Conservation (phyloP, 2,888 invertebrate species). For the Drosophila histrio region DNA sequence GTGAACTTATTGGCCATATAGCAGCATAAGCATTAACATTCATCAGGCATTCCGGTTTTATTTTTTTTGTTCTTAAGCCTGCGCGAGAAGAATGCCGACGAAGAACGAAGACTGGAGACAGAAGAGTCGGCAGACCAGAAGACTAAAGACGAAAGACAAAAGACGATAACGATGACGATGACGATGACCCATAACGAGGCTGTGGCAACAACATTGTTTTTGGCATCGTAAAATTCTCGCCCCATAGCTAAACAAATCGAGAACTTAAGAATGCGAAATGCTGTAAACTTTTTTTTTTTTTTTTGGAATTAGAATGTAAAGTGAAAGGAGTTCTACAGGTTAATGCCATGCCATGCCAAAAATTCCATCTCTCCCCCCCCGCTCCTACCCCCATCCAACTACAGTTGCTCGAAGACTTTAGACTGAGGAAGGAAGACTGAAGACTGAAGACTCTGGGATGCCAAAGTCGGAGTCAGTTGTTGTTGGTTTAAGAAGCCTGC, state of each 20-base stretch:
- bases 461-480: neutral
- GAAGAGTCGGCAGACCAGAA: neutral
- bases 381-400: neutral
- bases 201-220: conserved; percentile 23
- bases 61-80: conserved; percentile 21
- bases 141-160: neutral
- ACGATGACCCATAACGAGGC: conserved; percentile 57
- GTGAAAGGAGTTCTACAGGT: conserved; percentile 79
- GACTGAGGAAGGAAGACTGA: neutral
- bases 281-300: conserved; percentile 45
- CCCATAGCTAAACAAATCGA: conserved; percentile 41
- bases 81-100: conserved; percentile 39
- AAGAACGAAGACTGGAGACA: conserved; percentile 4
- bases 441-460: neutral
- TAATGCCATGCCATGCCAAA: conserved; percentile 59
- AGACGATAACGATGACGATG: conserved; percentile 19
- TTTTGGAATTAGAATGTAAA: conserved; percentile 77
- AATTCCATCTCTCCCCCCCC: neutral
- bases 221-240: conserved; percentile 47
- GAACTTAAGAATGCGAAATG: conserved; percentile 69
- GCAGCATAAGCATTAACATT: conserved; percentile 47
- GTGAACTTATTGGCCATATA: conserved; percentile 28
- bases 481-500: neutral
- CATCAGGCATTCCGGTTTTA: conserved; percentile 51
- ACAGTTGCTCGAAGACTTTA: neutral